Percentiles rank a stretch among this genome's conserved stretches.
Conservation (phyloP, 2,888 invertebrate species). For the Drosophila atroscutellata region DNA sequence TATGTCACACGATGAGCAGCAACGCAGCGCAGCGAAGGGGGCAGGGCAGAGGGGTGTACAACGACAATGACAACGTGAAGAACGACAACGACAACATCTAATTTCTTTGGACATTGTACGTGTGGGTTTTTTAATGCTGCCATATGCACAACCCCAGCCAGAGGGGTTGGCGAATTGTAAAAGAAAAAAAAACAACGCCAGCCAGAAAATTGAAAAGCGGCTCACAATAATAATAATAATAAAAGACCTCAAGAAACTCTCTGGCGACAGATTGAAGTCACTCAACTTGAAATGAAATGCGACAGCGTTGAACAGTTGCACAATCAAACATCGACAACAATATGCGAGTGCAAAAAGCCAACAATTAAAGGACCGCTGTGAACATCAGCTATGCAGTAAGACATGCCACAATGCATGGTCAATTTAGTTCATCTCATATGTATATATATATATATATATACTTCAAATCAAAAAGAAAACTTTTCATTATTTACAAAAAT, state of each 20-base stretch:
- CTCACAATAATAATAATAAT: conserved; percentile 46
- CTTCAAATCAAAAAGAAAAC: too few relatives aligned
- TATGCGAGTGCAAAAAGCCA: conserved; percentile 37
- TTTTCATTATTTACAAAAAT: not conserved
- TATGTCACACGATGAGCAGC: conserved; percentile 73
- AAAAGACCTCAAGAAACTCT: conserved; percentile 71
- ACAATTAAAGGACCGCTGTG: not conserved
- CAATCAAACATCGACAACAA: conserved; percentile 70
- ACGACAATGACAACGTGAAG: conserved; percentile 1
- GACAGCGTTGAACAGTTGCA: conserved; percentile 79
- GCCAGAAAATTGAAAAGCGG: conserved; percentile 42
- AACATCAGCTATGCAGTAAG: conserved; percentile 19
- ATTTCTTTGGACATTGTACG: conserved; percentile 79
- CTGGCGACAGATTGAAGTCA: conserved; percentile 84
- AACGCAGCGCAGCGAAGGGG: not conserved
- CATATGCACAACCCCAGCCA: conserved; percentile 83
- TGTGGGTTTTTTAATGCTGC: conserved; percentile 84
- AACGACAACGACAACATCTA: conserved; percentile 58
- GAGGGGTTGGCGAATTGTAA: conserved; percentile 63
- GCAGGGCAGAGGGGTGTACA: not conserved
- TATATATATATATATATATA: too few relatives aligned
- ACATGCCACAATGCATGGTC: not conserved
- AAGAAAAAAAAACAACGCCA: conserved; percentile 22
- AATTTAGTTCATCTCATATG: too few relatives aligned
- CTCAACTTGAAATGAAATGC: conserved; percentile 84